Conservation (phyloP, 2,888 invertebrate genomes). For the Coenonympha arcania region DNA sequence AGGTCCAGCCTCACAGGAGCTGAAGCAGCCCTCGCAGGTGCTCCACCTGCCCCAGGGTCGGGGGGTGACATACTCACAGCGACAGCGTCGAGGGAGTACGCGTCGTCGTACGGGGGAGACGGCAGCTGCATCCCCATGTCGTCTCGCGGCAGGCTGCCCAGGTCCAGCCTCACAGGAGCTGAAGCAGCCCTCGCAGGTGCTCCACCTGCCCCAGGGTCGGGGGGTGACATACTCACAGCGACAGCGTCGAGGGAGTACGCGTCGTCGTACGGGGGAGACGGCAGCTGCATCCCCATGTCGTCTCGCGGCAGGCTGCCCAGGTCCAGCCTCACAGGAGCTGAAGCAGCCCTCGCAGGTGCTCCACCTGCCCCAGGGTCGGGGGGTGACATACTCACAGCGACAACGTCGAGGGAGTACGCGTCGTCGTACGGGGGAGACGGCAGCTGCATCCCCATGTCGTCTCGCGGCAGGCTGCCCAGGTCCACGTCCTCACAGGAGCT, state of each 20-base stretch:
- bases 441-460: slow-evolving; percentile 45
- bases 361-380: background rate
- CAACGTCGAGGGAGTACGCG: slow-evolving; percentile 23
- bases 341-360: no score
- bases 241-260: slow-evolving; percentile 23
- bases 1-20: slow-evolving; percentile 30
- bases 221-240: slow-evolving; percentile 22
- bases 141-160: slow-evolving; percentile 41
- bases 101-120: slow-evolving; percentile 44
- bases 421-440: slow-evolving; percentile 51
- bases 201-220: background rate
- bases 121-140: slow-evolving; percentile 51
- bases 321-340: slow-evolving; percentile 16
- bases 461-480: slow-evolving; percentile 40
- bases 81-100: slow-evolving; percentile 27
- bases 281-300: slow-evolving; percentile 47
- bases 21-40: no score
- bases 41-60: background rate
- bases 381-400: slow-evolving; percentile 22
- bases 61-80: slow-evolving; percentile 16
- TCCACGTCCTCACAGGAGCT: slow-evolving; percentile 24
- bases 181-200: no score
- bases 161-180: slow-evolving; percentile 25
- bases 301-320: slow-evolving; percentile 42
- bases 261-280: slow-evolving; percentile 48